Conservation (phyloP, 1,140 invertebrate genomes). For the Eueides isabella region DNA sequence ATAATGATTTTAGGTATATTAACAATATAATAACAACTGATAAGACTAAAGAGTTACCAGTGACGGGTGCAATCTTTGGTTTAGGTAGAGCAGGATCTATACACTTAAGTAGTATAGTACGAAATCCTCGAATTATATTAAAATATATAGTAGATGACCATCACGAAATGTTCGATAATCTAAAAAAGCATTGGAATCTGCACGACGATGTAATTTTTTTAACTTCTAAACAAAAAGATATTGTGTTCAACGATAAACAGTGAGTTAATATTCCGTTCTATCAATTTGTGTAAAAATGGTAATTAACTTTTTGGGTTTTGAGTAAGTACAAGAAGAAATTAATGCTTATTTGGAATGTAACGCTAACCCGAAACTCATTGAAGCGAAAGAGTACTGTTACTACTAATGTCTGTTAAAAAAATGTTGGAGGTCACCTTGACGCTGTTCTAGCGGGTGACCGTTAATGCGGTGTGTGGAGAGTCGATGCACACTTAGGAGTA, state of each 20-base stretch:
- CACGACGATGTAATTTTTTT: conserved; percentile 75
- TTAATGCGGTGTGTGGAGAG: too few relatives aligned
- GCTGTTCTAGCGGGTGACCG: not conserved
- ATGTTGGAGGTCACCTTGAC: too few relatives aligned
- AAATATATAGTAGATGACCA: conserved; percentile 85
- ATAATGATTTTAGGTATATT: conserved; percentile 38
- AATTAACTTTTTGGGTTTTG: too few relatives aligned
- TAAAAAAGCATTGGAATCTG: conserved; percentile 82
- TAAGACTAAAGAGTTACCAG: conserved; percentile 41
- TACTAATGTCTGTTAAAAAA: too few relatives aligned
- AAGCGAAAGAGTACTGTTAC: too few relatives aligned
- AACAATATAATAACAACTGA: conserved; percentile 45
- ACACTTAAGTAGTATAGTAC: conserved; percentile 83
- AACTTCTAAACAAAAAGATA: conserved; percentile 78
- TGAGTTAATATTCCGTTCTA: conserved; percentile 54
- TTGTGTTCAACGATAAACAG: conserved; percentile 83
- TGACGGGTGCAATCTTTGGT: conserved; percentile 83
- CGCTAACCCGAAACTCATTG: too few relatives aligned
- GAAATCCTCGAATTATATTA: conserved; percentile 82
- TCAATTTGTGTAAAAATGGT: too few relatives aligned
- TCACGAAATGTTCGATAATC: conserved; percentile 69
- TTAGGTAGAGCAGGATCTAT: conserved; percentile 85
- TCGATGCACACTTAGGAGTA: too few relatives aligned
- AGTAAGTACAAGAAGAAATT: too few relatives aligned
- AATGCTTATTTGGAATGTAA: too few relatives aligned